Percentiles rank a stretch among this genome's conserved stretches.
phyloP scores from a whole-genome alignment of 2,888 invertebrate genomes.

The Carterocephalus palaemon region DNA sequence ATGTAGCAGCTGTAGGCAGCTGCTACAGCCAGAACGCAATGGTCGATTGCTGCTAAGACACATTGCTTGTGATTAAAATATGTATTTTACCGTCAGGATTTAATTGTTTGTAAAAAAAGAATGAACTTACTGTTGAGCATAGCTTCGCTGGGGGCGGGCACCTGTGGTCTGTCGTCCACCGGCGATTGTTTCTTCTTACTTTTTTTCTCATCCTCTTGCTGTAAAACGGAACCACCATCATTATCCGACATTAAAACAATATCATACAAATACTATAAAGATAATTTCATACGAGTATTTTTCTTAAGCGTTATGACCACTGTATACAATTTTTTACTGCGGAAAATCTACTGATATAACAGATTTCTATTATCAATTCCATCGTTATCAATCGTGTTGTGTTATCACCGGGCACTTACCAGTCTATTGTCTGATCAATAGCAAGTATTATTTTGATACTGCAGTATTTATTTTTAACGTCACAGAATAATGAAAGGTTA shows the following conservation, averaged over 20 bases:
- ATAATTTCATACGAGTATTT: too few species aligned
- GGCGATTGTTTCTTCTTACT: conserved; percentile 69
- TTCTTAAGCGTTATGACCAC: conserved; percentile 26
- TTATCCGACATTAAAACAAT: conserved; percentile 56
- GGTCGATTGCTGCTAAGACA: too few species aligned
- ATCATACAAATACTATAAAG: conserved; percentile 21
- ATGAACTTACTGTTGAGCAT: conserved; percentile 71
- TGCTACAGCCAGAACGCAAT: too few species aligned
- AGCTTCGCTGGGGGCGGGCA: conserved; percentile 73
- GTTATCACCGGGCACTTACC: conserved; percentile 45
- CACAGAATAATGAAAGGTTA: conserved; percentile 4
- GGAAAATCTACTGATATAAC: conserved; percentile 21
- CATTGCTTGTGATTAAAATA: too few species aligned
- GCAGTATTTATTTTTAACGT: conserved; percentile 4
- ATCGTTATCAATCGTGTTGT: conserved; percentile 59
- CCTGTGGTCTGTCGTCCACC: conserved; percentile 67
- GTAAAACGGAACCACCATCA: conserved; percentile 48
- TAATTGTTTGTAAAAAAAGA: background rate
- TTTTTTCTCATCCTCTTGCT: conserved; percentile 74
- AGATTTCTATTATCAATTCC: conserved; percentile 55
- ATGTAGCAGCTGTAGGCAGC: too few species aligned
- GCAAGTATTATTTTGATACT: conserved; percentile 10
- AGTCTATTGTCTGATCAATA: conserved; percentile 60
- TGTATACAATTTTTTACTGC: conserved; percentile 42
- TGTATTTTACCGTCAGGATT: too few species aligned